Conservation (phyloP, 2,797 vertebrate species). For the Dendrocincla tyrannina region DNA sequence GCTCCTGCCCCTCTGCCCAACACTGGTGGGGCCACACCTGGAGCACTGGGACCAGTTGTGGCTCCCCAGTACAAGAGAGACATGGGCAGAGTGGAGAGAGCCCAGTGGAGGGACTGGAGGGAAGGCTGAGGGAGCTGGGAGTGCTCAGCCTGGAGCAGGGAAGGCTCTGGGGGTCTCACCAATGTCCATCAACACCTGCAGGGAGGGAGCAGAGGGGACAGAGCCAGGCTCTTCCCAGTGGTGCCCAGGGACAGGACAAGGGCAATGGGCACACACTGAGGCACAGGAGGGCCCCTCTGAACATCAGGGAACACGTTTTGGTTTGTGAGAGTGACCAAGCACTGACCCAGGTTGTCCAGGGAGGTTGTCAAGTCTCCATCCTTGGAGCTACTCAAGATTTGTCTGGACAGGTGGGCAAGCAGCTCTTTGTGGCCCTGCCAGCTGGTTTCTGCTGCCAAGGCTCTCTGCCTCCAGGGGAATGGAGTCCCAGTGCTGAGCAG, state of each 20-base stretch:
- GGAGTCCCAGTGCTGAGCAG: not conserved
- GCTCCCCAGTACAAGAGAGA: not conserved
- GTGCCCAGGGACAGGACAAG: not conserved
- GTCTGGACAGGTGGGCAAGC: not conserved
- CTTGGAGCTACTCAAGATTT: not conserved
- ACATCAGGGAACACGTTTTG: not conserved
- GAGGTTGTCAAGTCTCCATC: not conserved
- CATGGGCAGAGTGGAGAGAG: not conserved
- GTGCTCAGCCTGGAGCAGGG: not conserved
- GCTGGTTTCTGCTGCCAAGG: not conserved
- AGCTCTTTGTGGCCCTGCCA: not conserved
- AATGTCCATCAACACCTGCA: not conserved
- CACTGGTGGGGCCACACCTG: not conserved
- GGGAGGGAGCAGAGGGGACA: not conserved
- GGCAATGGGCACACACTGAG: not conserved
- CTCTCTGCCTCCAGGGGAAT: not conserved
- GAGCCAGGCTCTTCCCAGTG: not conserved
- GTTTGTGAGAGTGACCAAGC: not conserved
- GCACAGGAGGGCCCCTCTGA: not conserved
- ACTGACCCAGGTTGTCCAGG: not conserved
- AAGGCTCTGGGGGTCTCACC: fast-evolving
- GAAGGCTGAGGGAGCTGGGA: not conserved
- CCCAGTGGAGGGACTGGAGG: not conserved
- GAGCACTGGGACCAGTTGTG: not conserved
- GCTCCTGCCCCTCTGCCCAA: not conserved